Conservation (phyloP, 2,888 invertebrate species). For the Drosophila falleni region DNA sequence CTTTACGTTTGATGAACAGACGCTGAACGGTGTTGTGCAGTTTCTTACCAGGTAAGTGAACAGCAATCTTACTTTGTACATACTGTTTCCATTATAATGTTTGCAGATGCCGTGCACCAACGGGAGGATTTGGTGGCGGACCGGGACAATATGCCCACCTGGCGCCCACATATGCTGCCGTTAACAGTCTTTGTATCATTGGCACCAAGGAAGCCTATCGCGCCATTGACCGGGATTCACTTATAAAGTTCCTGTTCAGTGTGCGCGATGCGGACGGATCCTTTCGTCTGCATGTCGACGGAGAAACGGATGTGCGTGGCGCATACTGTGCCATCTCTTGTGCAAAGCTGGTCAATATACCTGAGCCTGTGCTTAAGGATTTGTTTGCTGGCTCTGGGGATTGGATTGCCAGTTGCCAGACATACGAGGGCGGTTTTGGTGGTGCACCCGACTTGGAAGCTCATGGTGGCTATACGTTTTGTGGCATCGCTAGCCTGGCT, state of each 20-base stretch:
- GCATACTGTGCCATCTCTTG: constrained; percentile 98
- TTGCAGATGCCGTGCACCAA: constrained; percentile 80
- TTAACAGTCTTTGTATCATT: constrained; percentile 96
- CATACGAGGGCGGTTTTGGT: constrained; percentile 99
- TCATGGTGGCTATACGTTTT: constrained; percentile 99
- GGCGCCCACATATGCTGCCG: constrained; percentile 98
- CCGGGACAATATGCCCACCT: constrained; percentile 97
- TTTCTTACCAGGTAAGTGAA: constrained; percentile 87
- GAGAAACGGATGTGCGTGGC: constrained; percentile 97
- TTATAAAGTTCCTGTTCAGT: constrained; percentile 92
- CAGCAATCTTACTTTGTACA: background rate
- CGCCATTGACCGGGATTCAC: constrained; percentile 91
- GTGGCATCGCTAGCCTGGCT: constrained; percentile 95
- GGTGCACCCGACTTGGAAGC: constrained; percentile 98
- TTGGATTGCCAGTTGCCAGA: constrained; percentile 98
- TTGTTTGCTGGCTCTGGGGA: constrained; percentile 94
- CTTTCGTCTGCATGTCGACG: constrained; percentile 95
- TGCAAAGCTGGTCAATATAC: constrained; percentile 89
- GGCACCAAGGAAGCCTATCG: constrained; percentile 94
- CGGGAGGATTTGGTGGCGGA: constrained; percentile 97
- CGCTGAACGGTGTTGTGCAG: constrained; percentile 86
- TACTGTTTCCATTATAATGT: background rate
- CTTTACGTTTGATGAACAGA: constrained; percentile 87
- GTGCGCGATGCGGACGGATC: constrained; percentile 94
- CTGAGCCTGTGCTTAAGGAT: constrained; percentile 91